Percentiles rank a stretch among this genome's conserved stretches.
phyloP scores from a whole-genome alignment of 2,797 vertebrate species.

The Sphenopsis melanotis region DNA sequence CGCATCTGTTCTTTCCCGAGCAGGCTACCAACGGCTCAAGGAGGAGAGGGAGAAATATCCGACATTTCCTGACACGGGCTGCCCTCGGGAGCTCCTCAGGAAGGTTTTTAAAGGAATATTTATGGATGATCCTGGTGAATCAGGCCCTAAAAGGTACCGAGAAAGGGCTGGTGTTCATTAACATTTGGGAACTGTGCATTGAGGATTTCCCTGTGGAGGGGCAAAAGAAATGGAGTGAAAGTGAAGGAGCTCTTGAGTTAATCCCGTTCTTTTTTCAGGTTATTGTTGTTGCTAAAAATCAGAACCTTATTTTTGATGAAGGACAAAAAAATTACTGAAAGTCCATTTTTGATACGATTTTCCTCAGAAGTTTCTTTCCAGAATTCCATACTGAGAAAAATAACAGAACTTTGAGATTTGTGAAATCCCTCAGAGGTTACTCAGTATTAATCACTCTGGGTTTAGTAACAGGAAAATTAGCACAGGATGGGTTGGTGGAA shows the following conservation, averaged over 20 bases:
- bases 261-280: constrained; percentile 26
- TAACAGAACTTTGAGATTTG: not conserved
- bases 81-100: constrained; percentile 33
- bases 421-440: not conserved
- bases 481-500: not conserved
- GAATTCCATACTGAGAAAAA: not conserved
- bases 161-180: constrained; percentile 69
- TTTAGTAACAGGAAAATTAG: not conserved
- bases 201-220: constrained; percentile 55
- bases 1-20: constrained; percentile 40
- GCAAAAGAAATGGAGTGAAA: constrained; percentile 64
- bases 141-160: constrained; percentile 45
- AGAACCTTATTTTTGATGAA: not conserved
- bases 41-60: constrained; percentile 50
- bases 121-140: constrained; percentile 67
- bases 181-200: constrained; percentile 36
- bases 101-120: constrained; percentile 66
- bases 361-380: not conserved
- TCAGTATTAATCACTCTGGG: not conserved
- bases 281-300: constrained; percentile 8
- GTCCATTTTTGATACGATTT: not conserved
- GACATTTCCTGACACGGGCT: constrained; percentile 57
- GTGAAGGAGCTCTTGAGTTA: constrained; percentile 53
- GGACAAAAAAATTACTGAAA: not conserved
- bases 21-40: not conserved